phyloP scores from a whole-genome alignment of 2,797 vertebrate species.

The Rhinella marina region DNA sequence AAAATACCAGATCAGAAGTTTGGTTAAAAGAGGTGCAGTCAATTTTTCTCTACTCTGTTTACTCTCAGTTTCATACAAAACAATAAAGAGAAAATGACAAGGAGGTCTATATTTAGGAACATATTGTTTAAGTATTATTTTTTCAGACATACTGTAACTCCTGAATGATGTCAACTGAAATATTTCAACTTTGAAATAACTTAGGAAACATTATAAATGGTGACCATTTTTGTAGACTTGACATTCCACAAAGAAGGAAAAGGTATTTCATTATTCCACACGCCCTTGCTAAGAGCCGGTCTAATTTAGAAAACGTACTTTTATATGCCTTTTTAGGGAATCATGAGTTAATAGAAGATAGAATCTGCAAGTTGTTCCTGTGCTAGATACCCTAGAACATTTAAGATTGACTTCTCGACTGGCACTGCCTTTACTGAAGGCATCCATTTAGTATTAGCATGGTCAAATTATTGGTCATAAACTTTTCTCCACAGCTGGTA shows the following conservation, averaged over 20 bases:
- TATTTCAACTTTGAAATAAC: constrained; percentile 1
- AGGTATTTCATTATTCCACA: too few species aligned
- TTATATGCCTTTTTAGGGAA: too few species aligned
- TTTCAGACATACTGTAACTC: constrained; percentile 7
- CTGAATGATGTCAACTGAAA: constrained; percentile 19
- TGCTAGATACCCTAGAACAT: too few species aligned
- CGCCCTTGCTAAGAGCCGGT: too few species aligned
- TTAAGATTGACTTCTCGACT: too few species aligned
- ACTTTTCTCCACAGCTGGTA: too few species aligned
- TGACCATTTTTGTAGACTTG: not conserved
- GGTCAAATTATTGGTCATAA: too few species aligned
- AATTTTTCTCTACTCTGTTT: not conserved
- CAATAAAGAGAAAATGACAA: not conserved
- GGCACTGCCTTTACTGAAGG: too few species aligned
- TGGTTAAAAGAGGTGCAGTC: not conserved
- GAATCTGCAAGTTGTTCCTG: too few species aligned
- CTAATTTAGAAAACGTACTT: too few species aligned
- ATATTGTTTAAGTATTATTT: not conserved
- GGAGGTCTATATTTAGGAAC: not conserved
- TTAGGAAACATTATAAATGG: not conserved
- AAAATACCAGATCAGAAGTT: not conserved
- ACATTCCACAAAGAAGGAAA: not conserved
- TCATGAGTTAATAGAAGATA: too few species aligned
- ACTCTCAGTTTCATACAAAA: not conserved
- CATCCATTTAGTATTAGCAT: too few species aligned